Base-by-base conservation (phyloP, 2,113 vertebrate species). In the Anhinga rufa region DNA sequence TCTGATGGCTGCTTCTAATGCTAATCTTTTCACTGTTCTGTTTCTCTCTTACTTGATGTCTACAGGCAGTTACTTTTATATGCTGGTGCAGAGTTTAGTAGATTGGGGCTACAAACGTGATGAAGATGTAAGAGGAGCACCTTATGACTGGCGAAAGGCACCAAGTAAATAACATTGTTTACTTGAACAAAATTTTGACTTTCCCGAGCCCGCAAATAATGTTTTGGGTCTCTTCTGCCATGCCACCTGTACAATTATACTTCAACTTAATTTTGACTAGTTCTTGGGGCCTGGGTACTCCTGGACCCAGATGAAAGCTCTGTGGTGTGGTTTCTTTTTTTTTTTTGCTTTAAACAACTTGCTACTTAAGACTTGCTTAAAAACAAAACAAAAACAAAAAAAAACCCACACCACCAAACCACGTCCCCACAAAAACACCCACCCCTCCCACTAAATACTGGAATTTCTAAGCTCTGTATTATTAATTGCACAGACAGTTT, bases 81-180 rank as follows among this genome's bases (percentile, higher is more conserved):
- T 98, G 54, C 98, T 99, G 94, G 99, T 99, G 75, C 98, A 99
- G 88, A 98, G 97, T 34, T 97, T 99, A 87, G 99, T 99, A 60
- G 98, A 98, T 2, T 99, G 98, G 99, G 99, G 99, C 86, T 99
- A 99, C 96, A 98, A 97, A 52, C 98, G 99, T 87, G 99, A 98
- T 32, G 98, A 98, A 83, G 99, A 99, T 51, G 96, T 99, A 42
- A 98, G 98, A 97, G 99, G 99, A 46, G 99, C 99, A 9, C 99
- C 99, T 18, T 99, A 99, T 22, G 99, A 99, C 91, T 99, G 99
- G 99, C 98, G 99, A 86, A 99, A 98, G 96, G 99, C 99, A 55
- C 99, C 99, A 72, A 99, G 99, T 99, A 98, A 98, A 11, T 95
- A 70, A 80, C 26, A 32, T 15, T 42, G 12, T 44, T 76, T 94